Percentiles rank a stretch among this genome's conserved stretches.
phyloP scores from a whole-genome alignment of 2,888 invertebrate genomes.

The Coenonympha glycerion region DNA sequence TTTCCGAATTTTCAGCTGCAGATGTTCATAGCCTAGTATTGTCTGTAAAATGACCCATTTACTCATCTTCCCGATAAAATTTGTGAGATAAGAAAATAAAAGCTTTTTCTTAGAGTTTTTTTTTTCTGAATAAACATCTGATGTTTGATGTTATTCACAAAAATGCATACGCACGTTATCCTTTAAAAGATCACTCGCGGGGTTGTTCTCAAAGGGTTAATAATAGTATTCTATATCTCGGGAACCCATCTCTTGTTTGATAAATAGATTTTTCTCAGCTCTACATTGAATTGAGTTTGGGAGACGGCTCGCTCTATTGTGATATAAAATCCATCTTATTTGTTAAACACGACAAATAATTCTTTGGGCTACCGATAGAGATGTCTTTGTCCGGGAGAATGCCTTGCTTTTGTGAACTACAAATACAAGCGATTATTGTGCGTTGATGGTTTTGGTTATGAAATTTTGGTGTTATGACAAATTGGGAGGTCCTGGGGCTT shows the following conservation, averaged over 20 bases:
- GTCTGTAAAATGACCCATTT: not conserved
- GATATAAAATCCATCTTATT: conserved; percentile 65
- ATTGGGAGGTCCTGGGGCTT: conserved; percentile 55
- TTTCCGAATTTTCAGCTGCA: not conserved
- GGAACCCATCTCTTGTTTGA: conserved; percentile 64
- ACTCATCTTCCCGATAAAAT: not conserved
- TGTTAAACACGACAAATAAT: conserved; percentile 70
- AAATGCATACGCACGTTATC: conserved; percentile 25
- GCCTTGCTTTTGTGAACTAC: conserved; percentile 59
- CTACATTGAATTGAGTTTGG: conserved; percentile 51
- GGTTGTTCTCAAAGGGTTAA: conserved; percentile 62
- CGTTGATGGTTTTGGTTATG: conserved; percentile 66
- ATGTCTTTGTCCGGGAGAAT: conserved; percentile 64
- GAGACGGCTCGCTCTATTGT: conserved; percentile 57
- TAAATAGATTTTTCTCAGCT: conserved; percentile 64
- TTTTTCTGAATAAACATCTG: conserved; percentile 13
- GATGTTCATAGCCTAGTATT: not conserved
- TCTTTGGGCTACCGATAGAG: conserved; percentile 67
- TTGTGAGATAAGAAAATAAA: not conserved
- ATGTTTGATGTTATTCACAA: conserved; percentile 17
- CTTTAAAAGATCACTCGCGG: conserved; percentile 20
- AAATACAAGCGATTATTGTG: conserved; percentile 57
- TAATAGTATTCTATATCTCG: conserved; percentile 62
- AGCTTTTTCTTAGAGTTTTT: not conserved
- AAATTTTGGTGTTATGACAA: conserved; percentile 69